Base-by-base conservation (phyloP, 2,113 vertebrate species). In the Gobiocypris rarus region DNA sequence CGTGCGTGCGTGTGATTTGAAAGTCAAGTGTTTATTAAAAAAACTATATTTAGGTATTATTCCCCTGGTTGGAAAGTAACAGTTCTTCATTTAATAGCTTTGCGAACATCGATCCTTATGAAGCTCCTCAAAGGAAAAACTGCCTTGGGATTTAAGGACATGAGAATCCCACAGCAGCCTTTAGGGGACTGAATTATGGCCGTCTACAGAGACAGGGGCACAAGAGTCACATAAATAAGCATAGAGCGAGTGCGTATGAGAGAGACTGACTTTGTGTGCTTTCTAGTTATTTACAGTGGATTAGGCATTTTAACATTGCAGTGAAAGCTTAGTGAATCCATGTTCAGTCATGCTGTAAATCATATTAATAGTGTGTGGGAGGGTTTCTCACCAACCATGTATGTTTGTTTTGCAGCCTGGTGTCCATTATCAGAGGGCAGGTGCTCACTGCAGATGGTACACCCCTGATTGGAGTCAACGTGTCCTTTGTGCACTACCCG, bases 381-480 rank as follows among this genome's bases (percentile, higher is more conserved):
- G 76, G 81, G 86, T 22, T 73, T 82, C 50, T 86, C 48, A 81
- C 61, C 77, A 70, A 83, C 26, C 52, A 69, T 88, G 69, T 83
- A 59, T 85, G 58, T 85, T 76, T 92, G 85, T 88, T 79, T 78
- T 78, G 58, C 88, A 99, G 97, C 89, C 94, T 99, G 91, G 96
- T 96, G 83, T 99, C 97, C 0, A 95, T 99, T 88, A 97, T 99
- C 91, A 95, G 97, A 87, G 98, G 98, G 84, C 98, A 99, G 89
- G 97, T 99, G 31, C 93, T 99, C 86, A 99, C 98, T 54, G 97
- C 97, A 7, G 98, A 99, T 54, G 98, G 97, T 80, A 99, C 98
- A 0, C 97, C 98, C 1, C 96, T 99, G 84, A 99, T 99, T 70
- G 98, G 98, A 87, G 98, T 99, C 65, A 99, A 99, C 0, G 97